Evolutionary conservation across 2,888 invertebrate genomes (phyloP), one percentile per base, ranked within the genome.

Genomic region (Toxonevra muliebris): DNA sequence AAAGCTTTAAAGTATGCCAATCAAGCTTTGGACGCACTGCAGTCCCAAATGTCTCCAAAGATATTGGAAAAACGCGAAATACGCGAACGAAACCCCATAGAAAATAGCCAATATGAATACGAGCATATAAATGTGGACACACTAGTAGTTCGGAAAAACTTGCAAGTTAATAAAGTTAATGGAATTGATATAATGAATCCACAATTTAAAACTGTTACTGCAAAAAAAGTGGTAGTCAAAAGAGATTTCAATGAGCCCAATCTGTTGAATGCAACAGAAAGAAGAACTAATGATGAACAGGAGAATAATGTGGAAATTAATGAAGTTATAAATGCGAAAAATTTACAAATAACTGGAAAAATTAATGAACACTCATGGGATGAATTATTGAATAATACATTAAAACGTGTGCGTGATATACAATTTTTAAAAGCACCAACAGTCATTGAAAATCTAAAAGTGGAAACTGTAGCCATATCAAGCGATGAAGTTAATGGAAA

Each of bases 351-450:
- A 40, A 71, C 61, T 48, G 87, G 87, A n/a, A 81, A 78, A 12
- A 76, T 90, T 0, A 90, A 90, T 76, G 83, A 84, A 11, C 76
- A 87, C 4, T 80, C 82, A 64, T 82, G 89, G 73, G 72, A 78
- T 1, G 77, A 84, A 11, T 76, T 90, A 41, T 69, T 86, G 30
- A 80, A 86, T 62, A 84, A 86, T 71, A 83, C 87, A 0, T 77
- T 90, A 12, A 87, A 85, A 77, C 85, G 82, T 19, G 73, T 73
- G 1, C 88, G 87, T 1, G 20, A 54, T 45, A 76, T 87, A 74
- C 89, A 90, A 80, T 78, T 79, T 45, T 77, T 89, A 5, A 84
- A 80, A 41, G 74, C 78, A 3, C 61, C 75, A 1, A 73, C 76
- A 0, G 71, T 73, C 9, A 74, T 85, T 2, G 69, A 63, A 50